Evolutionary conservation across 2,797 vertebrate genomes (phyloP).

Genomic region (Pteropus rufus): DNA sequence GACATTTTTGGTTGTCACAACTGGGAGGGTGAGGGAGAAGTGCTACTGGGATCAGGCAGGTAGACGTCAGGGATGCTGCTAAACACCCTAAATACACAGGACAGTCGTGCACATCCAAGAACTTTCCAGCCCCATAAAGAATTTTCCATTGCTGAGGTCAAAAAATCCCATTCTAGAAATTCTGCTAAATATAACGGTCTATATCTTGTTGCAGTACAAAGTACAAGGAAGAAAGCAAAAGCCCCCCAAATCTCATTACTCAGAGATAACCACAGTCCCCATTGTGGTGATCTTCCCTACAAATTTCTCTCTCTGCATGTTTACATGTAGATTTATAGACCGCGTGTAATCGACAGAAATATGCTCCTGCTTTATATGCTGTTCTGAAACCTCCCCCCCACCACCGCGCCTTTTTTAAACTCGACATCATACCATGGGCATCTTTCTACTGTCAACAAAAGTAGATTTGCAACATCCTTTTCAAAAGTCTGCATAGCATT

Average conservation of each 20-base stretch:
- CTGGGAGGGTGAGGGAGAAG: background rate
- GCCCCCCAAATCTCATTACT: background rate
- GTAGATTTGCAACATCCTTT: constrained; percentile 59
- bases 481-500: constrained; percentile 10
- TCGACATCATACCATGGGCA: background rate
- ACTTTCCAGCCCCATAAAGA: background rate
- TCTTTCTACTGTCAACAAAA: constrained; percentile 4
- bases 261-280: background rate
- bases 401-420: background rate
- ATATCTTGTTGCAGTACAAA: background rate
- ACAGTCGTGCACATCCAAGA: background rate
- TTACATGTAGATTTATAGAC: background rate
- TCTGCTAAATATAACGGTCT: background rate
- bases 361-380: background rate
- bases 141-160: background rate
- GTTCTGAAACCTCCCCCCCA: background rate
- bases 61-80: background rate
- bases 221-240: background rate
- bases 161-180: background rate
- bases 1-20: background rate
- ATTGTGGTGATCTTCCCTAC: background rate
- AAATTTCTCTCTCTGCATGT: background rate
- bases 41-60: background rate
- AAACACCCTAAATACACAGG: background rate
- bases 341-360: background rate